Percentiles rank a stretch among this genome's conserved stretches.
These are phyloP conservation scores for Scaptodrosophila latifasciaeformis DNA, from an alignment of 2,888 invertebrate genomes.

Conservation along the genomic window DNA sequence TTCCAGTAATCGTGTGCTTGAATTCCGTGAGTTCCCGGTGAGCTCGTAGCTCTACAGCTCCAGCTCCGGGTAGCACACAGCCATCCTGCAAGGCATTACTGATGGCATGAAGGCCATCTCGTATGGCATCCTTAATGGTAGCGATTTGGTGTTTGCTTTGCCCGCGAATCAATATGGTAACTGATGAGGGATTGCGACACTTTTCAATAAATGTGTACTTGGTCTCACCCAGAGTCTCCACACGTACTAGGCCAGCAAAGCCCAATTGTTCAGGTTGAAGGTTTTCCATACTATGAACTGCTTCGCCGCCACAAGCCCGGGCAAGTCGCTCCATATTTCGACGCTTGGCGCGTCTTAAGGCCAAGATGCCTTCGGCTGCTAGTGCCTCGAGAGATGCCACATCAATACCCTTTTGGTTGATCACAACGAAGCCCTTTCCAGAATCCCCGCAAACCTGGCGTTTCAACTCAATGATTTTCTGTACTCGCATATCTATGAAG, in stretches of 20 bases:
- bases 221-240: slow-evolving; percentile 97
- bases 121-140: slow-evolving; percentile 97
- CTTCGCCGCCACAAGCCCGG: slow-evolving; percentile 94
- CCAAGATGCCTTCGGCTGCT: slow-evolving; percentile 96
- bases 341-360: slow-evolving; percentile 94
- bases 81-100: slow-evolving; percentile 96
- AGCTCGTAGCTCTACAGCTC: slow-evolving; percentile 93
- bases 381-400: slow-evolving; percentile 95
- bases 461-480: slow-evolving; percentile 93
- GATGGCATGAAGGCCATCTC: slow-evolving; percentile 95
- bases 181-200: slow-evolving; percentile 94
- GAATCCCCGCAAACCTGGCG: slow-evolving; percentile 91
- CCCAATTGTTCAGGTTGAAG: slow-evolving; percentile 91
- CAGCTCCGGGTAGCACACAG: slow-evolving; percentile 95
- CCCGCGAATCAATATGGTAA: slow-evolving; percentile 96
- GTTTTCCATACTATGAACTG: slow-evolving; percentile 96
- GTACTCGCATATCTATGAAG: slow-evolving; percentile 94
- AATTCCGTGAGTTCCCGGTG: slow-evolving; percentile 86
- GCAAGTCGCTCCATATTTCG: slow-evolving; percentile 98
- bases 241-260: slow-evolving; percentile 95
- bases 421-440: slow-evolving; percentile 92
- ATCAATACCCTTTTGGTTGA: slow-evolving; percentile 99
- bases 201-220: slow-evolving; percentile 98
- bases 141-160: slow-evolving; percentile 94
- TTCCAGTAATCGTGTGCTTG: slow-evolving; percentile 90